Conservation (phyloP, 30 jellyfish, hydroid and myxozoan species). For the Turritopsis dohrnii region DNA sequence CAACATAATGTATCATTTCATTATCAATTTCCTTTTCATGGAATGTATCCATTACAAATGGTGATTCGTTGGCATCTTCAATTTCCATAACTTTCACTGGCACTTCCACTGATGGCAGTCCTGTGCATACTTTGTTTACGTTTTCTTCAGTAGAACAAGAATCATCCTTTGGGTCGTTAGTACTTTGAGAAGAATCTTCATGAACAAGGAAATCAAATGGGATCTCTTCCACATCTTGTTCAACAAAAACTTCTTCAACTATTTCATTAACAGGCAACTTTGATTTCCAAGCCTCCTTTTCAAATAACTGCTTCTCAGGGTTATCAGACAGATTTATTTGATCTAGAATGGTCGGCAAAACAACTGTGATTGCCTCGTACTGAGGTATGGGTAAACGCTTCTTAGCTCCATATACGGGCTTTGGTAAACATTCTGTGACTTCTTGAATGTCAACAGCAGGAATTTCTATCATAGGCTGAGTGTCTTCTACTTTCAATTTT, state of each 20-base stretch:
- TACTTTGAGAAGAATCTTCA: not conserved
- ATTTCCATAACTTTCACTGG: not conserved
- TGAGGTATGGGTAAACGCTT: not conserved
- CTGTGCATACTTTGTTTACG: not conserved
- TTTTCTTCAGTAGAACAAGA: not conserved
- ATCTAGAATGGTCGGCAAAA: not conserved
- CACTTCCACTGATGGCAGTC: not conserved
- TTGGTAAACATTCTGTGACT: not conserved
- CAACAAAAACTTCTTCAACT: not conserved
- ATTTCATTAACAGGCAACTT: not conserved
- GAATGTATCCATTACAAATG: not conserved
- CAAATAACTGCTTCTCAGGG: not conserved
- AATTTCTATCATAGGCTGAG: not conserved
- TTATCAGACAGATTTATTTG: not conserved
- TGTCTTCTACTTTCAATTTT: not conserved
- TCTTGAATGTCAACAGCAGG: not conserved
- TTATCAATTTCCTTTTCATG: not conserved
- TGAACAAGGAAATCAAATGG: not conserved
- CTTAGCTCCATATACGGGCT: not conserved
- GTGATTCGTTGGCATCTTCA: not conserved
- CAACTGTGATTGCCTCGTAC: not conserved
- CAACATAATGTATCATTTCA: not conserved
- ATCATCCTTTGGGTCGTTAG: not conserved
- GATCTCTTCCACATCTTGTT: not conserved
- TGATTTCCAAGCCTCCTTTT: not conserved